Conservation (phyloP, 2,113 vertebrate genomes). For the Phyllopteryx taeniolatus region DNA sequence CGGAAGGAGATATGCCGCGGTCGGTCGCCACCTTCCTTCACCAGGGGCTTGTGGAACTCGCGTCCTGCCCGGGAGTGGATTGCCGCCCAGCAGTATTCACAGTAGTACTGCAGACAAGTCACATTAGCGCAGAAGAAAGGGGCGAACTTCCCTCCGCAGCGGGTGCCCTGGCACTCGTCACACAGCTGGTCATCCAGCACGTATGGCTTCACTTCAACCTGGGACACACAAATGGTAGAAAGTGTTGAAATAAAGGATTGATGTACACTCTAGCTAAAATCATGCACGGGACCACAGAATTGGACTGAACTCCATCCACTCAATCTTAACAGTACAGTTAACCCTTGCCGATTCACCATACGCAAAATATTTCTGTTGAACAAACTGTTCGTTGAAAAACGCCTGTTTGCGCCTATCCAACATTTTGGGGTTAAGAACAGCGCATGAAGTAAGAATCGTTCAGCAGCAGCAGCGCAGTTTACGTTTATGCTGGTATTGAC, state of each 20-base stretch:
- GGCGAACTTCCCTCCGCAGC: slow-evolving; percentile 97
- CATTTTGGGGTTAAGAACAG: too few relatives aligned
- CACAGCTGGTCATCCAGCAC: slow-evolving; percentile 99
- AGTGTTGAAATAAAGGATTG: neutral
- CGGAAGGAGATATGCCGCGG: slow-evolving; percentile 99
- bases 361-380: too few relatives aligned
- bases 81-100: slow-evolving; percentile 99
- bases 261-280: neutral
- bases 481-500: too few relatives aligned
- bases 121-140: slow-evolving; percentile 99
- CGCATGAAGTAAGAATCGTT: too few relatives aligned
- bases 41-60: slow-evolving; percentile 99
- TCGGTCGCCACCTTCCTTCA: slow-evolving; percentile 98
- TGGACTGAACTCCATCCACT: neutral
- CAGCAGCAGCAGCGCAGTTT: too few relatives aligned
- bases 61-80: slow-evolving; percentile 97
- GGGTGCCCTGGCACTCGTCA: slow-evolving; percentile 98
- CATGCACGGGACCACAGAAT: slow-evolving; percentile 7
- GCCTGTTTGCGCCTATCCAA: too few relatives aligned
- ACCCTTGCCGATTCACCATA: neutral
- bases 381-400: too few relatives aligned
- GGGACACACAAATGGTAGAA: slow-evolving; percentile 20
- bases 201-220: slow-evolving; percentile 99
- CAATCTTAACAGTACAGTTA: neutral
- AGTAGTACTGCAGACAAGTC: slow-evolving; percentile 99